Base-by-base conservation (phyloP, 2,113 vertebrate species). In the Gymnorhina tibicen region DNA sequence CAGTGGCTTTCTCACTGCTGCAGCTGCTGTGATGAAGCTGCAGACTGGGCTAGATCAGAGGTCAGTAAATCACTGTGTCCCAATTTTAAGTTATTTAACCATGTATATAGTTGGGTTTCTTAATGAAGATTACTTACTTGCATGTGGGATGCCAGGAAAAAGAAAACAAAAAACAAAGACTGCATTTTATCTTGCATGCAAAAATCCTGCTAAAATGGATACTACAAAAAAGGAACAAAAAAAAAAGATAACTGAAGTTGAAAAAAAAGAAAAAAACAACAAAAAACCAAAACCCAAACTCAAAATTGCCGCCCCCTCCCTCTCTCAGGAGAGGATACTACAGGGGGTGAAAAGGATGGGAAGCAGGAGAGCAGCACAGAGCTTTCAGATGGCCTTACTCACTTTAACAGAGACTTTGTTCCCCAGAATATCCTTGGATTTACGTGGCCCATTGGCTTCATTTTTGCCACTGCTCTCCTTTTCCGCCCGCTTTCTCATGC, bases 401-500 rank as follows among this genome's bases (percentile, higher is more conserved):
- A 99, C 99, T 99, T 99, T 99, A 98, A 98, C 99, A 98, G 99
- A 99, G 97, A 98, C 98, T 97, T 98, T 98, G 98, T 97, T 98
- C 97, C 98, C 98, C 98, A 99, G 98, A 99, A 99, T 97, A 98
- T 99, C 99, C 98, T 99, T 99, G 98, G 98, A 97, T 98, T 99
- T 99, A 99, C 99, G 98, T 93, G 98, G 98, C 98, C 99, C 98
- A 97, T 99, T 99, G 97, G 98, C 94, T 98, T 99, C 99, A 98
- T 97, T 98, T 98, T 99, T 99, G 98, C 98, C 97, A 97, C 93
- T 96, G 97, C 96, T 98, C 95, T 99, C 99, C 98, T 99, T 99
- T 97, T 99, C 99, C 15, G 98, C 99, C 97, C 99, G 98, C 98
- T 99, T 99, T 99, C 99, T 99, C 98, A 99, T 99, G 86, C 99